Evolutionary conservation across 2,888 invertebrate species (phyloP).

Genomic region (Himalopsyche japonica): DNA sequence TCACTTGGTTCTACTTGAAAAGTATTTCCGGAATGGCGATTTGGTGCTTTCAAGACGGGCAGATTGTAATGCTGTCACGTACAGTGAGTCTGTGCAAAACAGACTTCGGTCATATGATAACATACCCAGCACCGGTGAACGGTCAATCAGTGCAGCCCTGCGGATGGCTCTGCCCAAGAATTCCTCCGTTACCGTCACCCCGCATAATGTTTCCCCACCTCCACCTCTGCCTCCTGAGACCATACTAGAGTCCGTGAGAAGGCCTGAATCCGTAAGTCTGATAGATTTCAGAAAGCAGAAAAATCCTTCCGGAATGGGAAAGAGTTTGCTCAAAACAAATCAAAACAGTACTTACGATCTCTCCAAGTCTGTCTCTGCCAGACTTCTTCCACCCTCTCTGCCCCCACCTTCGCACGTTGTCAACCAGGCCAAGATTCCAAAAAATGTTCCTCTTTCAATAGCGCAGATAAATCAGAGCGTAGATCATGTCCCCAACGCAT

Average conservation of each 20-base stretch:
- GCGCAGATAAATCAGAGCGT: conserved; percentile 46
- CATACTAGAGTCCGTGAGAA: conserved; percentile 48
- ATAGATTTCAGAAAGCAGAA: conserved; percentile 55
- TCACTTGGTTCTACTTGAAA: conserved; percentile 79
- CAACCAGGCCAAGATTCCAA: conserved; percentile 47
- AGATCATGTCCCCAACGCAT: conserved; percentile 42
- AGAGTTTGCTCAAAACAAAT: conserved; percentile 54
- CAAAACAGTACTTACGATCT: conserved; percentile 41
- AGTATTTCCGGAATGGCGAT: conserved; percentile 82
- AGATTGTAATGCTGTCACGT: conserved; percentile 73
- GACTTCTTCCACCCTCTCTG: not conserved
- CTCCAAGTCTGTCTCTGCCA: not conserved
- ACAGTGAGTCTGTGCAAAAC: conserved; percentile 80
- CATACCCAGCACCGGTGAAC: conserved; percentile 47
- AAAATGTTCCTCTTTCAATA: conserved; percentile 48
- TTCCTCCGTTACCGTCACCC: conserved; percentile 10
- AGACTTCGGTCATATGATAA: conserved; percentile 78
- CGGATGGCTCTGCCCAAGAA: not conserved
- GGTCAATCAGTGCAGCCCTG: not conserved
- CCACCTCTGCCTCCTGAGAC: conserved; percentile 15
- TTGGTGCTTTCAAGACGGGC: conserved; percentile 74
- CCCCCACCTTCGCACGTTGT: conserved; percentile 37
- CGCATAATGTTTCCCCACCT: conserved; percentile 13
- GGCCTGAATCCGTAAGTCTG: conserved; percentile 50
- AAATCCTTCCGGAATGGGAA: conserved; percentile 47